phyloP scores from a whole-genome alignment of 2,797 vertebrate species.

The Thripadectes ignobilis region DNA sequence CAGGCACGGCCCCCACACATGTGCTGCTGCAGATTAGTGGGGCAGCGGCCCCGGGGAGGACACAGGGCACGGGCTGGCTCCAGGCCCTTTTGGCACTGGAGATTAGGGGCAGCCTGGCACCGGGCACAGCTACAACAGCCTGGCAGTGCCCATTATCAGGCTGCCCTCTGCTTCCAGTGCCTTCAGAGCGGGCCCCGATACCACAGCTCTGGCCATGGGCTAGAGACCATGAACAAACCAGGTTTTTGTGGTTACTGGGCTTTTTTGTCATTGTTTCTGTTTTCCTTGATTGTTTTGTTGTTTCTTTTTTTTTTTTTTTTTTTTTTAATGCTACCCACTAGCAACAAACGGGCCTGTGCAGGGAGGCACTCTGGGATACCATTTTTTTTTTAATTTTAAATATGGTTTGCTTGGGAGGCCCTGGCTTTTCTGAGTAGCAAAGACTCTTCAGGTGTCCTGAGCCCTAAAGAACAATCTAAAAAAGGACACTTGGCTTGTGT shows the following conservation, averaged over 20 bases:
- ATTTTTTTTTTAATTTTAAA: background rate
- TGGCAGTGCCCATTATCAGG: background rate
- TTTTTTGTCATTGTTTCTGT: background rate
- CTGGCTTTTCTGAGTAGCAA: background rate
- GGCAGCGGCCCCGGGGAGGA: background rate
- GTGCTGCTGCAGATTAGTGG: conserved; percentile 42
- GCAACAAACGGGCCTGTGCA: rapidly evolving
- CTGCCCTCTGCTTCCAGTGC: background rate
- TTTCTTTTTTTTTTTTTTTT: too few relatives aligned
- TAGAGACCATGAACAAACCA: background rate
- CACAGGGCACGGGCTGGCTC: background rate
- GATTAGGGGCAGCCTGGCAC: conserved; percentile 3
- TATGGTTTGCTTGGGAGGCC: background rate
- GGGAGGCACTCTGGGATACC: background rate
- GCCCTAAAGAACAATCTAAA: background rate
- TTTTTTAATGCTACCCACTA: background rate
- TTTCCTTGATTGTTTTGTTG: background rate
- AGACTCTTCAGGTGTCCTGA: background rate
- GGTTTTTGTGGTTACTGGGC: background rate
- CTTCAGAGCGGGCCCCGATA: background rate
- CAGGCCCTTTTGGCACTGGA: background rate
- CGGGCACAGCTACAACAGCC: background rate
- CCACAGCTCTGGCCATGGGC: background rate
- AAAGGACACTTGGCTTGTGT: too few relatives aligned
- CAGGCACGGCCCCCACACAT: background rate